A percentile compares a stretch with the other conserved stretches of the same genome.
phyloP scores from a whole-genome alignment of 2,113 vertebrate species.

The Cyprinodon brontotheroides region DNA sequence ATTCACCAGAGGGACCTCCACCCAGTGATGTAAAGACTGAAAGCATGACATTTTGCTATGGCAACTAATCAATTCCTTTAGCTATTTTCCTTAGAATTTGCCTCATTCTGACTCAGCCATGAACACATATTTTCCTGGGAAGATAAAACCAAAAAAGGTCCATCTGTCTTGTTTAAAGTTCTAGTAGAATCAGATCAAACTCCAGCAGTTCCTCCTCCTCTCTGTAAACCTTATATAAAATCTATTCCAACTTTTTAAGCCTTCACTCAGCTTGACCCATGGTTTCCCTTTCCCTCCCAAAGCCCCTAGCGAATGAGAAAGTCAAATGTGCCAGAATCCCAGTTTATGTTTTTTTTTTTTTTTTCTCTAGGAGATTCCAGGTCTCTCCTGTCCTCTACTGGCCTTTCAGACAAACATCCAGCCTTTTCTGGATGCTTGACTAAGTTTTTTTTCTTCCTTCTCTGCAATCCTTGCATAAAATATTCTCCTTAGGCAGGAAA shows the following conservation, averaged over 20 bases:
- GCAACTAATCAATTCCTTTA: not conserved
- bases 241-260: slow-evolving; percentile 24
- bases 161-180: not conserved
- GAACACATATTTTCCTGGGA: not conserved
- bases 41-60: not conserved
- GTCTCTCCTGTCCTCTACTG: slow-evolving; percentile 30
- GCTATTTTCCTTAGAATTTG: slow-evolving; percentile 6
- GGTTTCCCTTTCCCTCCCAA: slow-evolving; percentile 11
- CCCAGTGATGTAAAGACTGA: not conserved
- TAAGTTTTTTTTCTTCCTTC: not conserved
- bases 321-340: not conserved
- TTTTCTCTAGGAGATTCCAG: not conserved
- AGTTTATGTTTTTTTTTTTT: slow-evolving; percentile 9
- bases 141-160: slow-evolving; percentile 10
- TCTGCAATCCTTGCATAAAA: slow-evolving; percentile 21
- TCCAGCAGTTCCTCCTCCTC: not conserved
- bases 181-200: slow-evolving; percentile 11
- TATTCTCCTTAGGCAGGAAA: slow-evolving; percentile 12
- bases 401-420: slow-evolving; percentile 11
- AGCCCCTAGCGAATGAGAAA: slow-evolving; percentile 2
- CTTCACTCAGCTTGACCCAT: slow-evolving; percentile 15
- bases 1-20: not conserved
- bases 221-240: slow-evolving; percentile 5
- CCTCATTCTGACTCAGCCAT: slow-evolving; percentile 6
- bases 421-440: not conserved